A percentile compares a stretch with the other conserved stretches of the same genome.
Conservation (phyloP, 2,888 invertebrate species). For the Ptychoptera contaminata region DNA sequence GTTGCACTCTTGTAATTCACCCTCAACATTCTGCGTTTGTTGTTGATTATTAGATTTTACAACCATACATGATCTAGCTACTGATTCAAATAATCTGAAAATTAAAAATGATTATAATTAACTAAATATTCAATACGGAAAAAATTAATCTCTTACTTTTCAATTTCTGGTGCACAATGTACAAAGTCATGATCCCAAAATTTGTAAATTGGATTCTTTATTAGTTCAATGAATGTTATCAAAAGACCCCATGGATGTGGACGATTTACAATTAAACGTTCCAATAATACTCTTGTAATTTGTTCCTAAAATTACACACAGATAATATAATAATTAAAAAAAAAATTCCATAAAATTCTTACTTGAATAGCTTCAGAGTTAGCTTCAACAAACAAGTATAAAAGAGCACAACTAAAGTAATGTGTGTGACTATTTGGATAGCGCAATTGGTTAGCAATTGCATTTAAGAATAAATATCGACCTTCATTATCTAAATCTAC, state of each 20-base stretch:
- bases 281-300: conserved; percentile 89
- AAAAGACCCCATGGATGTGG: conserved; percentile 99
- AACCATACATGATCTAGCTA: conserved; percentile 89
- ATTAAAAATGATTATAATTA: conserved; percentile 4
- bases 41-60: conserved; percentile 51
- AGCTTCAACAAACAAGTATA: conserved; percentile 95
- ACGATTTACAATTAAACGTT: conserved; percentile 91
- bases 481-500: conserved; percentile 97
- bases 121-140: not conserved
- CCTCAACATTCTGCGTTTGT: conserved; percentile 26
- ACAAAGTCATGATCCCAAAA: conserved; percentile 99
- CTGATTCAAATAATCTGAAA: conserved; percentile 80
- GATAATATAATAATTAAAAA: not conserved
- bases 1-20: conserved; percentile 28
- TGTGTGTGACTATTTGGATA: conserved; percentile 99
- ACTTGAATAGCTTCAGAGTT: conserved; percentile 88
- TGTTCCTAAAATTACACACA: conserved; percentile 46
- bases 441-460: conserved; percentile 94
- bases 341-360: conserved; percentile 1
- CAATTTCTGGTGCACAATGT: conserved; percentile 98
- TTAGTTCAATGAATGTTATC: conserved; percentile 97
- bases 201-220: conserved; percentile 95
- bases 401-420: conserved; percentile 94
- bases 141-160: conserved; percentile 58
- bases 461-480: conserved; percentile 88